Conservation (phyloP, 2,113 vertebrate genomes). For the Camelus bactrianus region DNA sequence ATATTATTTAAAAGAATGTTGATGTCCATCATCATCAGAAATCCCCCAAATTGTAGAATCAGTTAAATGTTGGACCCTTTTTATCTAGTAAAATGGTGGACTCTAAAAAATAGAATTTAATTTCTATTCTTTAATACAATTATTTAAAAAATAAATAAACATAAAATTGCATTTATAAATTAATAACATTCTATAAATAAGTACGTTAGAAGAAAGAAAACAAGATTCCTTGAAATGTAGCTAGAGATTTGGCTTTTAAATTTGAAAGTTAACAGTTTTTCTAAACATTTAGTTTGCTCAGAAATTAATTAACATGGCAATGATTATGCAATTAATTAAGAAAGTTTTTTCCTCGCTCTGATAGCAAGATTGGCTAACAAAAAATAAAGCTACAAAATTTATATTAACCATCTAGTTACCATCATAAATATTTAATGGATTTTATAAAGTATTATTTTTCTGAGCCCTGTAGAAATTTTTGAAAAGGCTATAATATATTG, state of each 20-base stretch:
- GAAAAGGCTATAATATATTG: background rate
- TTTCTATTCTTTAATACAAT: background rate
- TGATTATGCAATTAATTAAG: background rate
- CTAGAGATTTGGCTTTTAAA: background rate
- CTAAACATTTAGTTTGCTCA: background rate
- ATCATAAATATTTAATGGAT: background rate
- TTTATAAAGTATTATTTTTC: background rate
- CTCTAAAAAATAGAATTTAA: background rate
- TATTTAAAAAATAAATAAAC: background rate
- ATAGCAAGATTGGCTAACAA: background rate
- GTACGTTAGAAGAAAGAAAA: background rate
- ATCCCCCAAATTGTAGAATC: background rate
- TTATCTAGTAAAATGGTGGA: background rate
- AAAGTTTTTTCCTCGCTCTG: background rate
- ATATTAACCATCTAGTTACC: background rate
- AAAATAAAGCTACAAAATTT: background rate
- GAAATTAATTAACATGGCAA: background rate
- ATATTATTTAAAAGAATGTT: background rate
- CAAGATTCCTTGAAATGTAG: background rate
- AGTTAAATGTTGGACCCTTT: background rate
- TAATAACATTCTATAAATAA: background rate
- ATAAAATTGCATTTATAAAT: background rate
- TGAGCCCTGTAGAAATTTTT: background rate
- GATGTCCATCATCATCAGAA: background rate
- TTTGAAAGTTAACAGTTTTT: background rate